Percentiles rank a stretch among this genome's conserved stretches.
Conservation (phyloP, 2,888 invertebrate genomes). For the Litoditis marina region DNA sequence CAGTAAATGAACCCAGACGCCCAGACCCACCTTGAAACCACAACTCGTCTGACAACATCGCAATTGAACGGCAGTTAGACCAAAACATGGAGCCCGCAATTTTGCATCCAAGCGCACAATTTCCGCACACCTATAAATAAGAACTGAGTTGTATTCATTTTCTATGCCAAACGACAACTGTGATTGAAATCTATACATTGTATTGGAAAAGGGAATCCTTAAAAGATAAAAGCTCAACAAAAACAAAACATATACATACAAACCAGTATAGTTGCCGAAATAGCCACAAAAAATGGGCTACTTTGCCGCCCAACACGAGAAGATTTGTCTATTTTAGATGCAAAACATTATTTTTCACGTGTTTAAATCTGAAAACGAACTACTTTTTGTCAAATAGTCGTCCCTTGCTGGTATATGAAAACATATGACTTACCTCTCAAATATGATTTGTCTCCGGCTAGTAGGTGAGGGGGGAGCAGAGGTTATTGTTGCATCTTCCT, state of each 20-base stretch:
- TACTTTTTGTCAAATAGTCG: no score
- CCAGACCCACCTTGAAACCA: slow-evolving; percentile 39
- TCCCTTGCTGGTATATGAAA: no score
- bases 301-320: no score
- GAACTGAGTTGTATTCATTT: no score
- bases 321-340: no score
- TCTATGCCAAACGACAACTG: background rate
- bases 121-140: slow-evolving; percentile 22
- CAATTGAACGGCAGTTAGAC: slow-evolving; percentile 36
- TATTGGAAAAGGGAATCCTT: background rate
- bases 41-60: slow-evolving; percentile 38
- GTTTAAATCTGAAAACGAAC: no score
- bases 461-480: background rate
- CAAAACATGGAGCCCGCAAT: slow-evolving; percentile 37
- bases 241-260: no score
- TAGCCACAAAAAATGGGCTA: no score
- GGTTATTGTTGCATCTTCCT: no score
- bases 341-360: no score
- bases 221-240: background rate
- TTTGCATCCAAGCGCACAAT: slow-evolving; percentile 29
- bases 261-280: no score
- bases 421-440: background rate
- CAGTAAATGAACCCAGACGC: no score
- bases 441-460: background rate
- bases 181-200: background rate